phyloP scores from a whole-genome alignment of 2,113 vertebrate species.

The Aptenodytes patagonicus region DNA sequence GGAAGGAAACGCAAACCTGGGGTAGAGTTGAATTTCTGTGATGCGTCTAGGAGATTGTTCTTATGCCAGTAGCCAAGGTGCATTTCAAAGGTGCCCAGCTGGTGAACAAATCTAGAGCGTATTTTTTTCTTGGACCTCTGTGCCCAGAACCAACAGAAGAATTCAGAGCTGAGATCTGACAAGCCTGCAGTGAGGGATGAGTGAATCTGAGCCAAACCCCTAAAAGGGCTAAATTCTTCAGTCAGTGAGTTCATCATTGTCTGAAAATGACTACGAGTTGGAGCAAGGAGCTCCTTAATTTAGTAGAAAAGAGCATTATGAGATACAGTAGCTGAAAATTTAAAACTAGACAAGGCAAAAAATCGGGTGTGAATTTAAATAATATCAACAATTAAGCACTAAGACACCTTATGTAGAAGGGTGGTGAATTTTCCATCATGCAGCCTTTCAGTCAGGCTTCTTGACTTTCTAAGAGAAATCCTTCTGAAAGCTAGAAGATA shows the following conservation, averaged over 20 bases:
- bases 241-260: neutral
- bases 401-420: neutral
- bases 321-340: neutral
- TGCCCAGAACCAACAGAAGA: neutral
- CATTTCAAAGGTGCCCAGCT: neutral
- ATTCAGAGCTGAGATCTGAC: neutral
- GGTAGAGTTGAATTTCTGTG: neutral
- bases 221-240: neutral
- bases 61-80: neutral
- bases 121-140: neutral
- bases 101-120: neutral
- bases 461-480: neutral
- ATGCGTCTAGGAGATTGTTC: neutral
- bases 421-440: neutral
- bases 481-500: neutral
- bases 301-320: neutral
- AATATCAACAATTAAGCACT: neutral
- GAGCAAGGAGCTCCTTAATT: neutral
- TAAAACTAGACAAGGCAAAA: neutral
- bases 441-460: neutral
- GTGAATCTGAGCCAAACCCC: neutral
- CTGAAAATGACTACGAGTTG: neutral
- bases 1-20: neutral
- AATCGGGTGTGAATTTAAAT: neutral
- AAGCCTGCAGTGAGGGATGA: neutral